These are phyloP conservation scores for Lipotes vexillifer DNA, from an alignment of 2,113 vertebrate genomes.

Conservation along the genomic window DNA sequence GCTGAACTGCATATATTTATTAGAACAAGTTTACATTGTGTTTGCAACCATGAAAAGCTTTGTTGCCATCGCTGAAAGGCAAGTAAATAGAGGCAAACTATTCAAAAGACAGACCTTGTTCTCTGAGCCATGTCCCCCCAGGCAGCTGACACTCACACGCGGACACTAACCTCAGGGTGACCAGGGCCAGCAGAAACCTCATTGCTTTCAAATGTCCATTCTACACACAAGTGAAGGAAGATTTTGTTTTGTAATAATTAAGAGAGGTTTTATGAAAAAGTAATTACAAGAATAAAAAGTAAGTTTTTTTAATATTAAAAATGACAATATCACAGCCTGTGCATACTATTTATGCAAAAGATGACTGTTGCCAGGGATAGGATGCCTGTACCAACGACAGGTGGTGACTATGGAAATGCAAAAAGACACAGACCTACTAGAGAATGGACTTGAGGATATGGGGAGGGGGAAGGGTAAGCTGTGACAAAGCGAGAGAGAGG, in stretches of 20 bases:
- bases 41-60: not conserved
- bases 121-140: not conserved
- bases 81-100: not conserved
- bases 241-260: not conserved
- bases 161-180: not conserved
- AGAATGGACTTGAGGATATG: too few relatives aligned
- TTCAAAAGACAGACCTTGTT: not conserved
- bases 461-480: too few relatives aligned
- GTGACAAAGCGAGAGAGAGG: too few relatives aligned
- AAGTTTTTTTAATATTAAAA: not conserved
- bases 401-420: not conserved
- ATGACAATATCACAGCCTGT: not conserved
- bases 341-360: not conserved
- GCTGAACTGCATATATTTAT: not conserved
- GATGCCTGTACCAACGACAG: fast-evolving
- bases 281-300: not conserved
- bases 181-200: not conserved
- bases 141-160: not conserved
- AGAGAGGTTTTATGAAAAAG: not conserved
- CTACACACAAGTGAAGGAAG: not conserved
- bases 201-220: not conserved
- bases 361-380: not conserved
- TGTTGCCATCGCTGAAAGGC: not conserved
- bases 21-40: slow-evolving; percentile 33
- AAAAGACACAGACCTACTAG: not conserved